Evolutionary conservation across 1,140 invertebrate species (phyloP), one percentile per base, ranked within the genome.

Genomic region (Listronotus bonariensis): DNA sequence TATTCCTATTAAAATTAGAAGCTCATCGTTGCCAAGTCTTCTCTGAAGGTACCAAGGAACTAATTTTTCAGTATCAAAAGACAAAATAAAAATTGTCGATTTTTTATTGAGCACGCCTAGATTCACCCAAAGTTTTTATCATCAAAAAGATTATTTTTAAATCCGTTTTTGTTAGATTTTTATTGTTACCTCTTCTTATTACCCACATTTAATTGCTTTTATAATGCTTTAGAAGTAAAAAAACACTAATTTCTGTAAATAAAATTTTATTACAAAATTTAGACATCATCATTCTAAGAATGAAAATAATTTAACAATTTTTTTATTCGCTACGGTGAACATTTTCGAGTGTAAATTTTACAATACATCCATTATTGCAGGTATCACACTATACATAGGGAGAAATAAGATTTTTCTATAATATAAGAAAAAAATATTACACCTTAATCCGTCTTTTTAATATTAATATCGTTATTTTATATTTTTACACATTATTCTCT

Each of bases 251-350:
- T 56, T 56, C 54, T 56, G 38, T 40, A 56, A 56, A 56, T 56
- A 51, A 61, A 61, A 18, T 62, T 62, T 62, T 62, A 62, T 62
- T 62, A 62, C 20, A 62, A 62, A 62, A 62, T 62, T 62, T 62
- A 62, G 60, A 62, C 43, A 61, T 61, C 38, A 36, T 38, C 60
- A 54, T 62, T 54, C 51, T 45, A 54, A 38, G 49, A 62, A 54
- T 54, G 60, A 51, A 31, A 49, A 36, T 9, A 36, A 48, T 49
- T 49, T 51, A 60, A 60, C 55, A 58, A 58, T 45, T 49, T 51
- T 49, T 58, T 45, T 15, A 54, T 31, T 62, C 38, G 31, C 45
- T 26, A 59, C n/a, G 10, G 42, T 59, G 34, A 53, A 53, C 20
- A 17, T 41, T 32, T 61, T 52, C 17, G n/a, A 53, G 58, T 40